A percentile compares a stretch with the other conserved stretches of the same genome.
Evolutionary conservation across 2,888 invertebrate genomes (phyloP).

Genomic region (Halictus quadricinctus): DNA sequence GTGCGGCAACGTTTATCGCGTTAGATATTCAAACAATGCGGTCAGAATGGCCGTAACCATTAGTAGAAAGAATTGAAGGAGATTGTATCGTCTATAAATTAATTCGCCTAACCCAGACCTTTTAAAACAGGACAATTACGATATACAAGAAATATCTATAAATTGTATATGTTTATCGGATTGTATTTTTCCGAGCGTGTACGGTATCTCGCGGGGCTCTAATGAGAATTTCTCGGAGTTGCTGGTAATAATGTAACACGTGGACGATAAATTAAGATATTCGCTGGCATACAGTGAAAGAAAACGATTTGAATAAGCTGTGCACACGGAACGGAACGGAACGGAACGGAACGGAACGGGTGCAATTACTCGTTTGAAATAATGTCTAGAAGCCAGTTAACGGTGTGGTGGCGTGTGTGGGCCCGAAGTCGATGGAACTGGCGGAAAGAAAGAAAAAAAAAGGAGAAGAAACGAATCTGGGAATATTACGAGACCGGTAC

Average conservation of each 20-base stretch:
- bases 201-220: neutral
- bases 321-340: neutral
- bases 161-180: neutral
- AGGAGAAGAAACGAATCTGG: conserved; percentile 38
- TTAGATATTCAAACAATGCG: neutral
- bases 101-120: neutral
- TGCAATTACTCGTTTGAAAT: neutral
- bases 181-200: neutral
- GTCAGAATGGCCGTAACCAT: neutral
- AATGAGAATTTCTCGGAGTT: neutral
- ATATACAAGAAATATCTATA: neutral
- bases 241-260: conserved; percentile 2
- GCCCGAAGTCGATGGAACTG: neutral
- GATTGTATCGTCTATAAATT: neutral
- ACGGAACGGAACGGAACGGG: neutral
- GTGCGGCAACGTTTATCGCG: neutral
- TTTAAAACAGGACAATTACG: neutral
- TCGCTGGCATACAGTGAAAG: neutral
- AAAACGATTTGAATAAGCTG: neutral
- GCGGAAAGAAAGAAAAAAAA: conserved; percentile 18
- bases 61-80: neutral
- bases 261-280: conserved; percentile 15
- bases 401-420: neutral
- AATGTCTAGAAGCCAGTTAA: neutral
- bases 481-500: conserved; percentile 51